A percentile compares a stretch with the other conserved stretches of the same genome.
These are phyloP conservation scores for Blastomussa wellsi DNA, from an alignment of 92 coral and sea anemone species.

Conservation along the genomic window DNA sequence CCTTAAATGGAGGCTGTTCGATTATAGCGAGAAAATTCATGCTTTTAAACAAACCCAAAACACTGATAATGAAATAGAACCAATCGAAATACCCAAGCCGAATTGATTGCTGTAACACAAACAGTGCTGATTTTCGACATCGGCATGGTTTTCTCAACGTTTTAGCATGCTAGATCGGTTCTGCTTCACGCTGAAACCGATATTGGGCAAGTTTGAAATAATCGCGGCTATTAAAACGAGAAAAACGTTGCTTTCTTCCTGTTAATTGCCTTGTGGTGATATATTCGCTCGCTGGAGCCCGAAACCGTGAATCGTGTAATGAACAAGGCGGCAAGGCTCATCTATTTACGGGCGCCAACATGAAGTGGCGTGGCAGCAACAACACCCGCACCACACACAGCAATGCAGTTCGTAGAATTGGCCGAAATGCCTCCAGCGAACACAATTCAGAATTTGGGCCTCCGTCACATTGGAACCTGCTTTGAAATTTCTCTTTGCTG, in stretches of 20 bases:
- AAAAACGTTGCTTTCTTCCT: background rate
- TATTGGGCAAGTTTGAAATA: background rate
- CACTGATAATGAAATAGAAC: background rate
- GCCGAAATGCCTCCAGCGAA: too few relatives aligned
- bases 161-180: background rate
- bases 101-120: background rate
- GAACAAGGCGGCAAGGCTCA: background rate
- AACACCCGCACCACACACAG: background rate
- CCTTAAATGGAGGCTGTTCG: background rate
- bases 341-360: background rate
- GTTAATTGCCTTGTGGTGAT: background rate
- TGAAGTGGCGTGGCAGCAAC: conserved; percentile 16
- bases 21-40: background rate
- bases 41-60: background rate
- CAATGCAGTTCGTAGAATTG: background rate
- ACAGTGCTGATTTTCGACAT: conserved; percentile 1
- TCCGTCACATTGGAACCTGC: background rate
- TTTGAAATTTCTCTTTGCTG: background rate
- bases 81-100: background rate
- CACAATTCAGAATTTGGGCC: too few relatives aligned
- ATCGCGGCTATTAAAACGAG: background rate
- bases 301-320: background rate
- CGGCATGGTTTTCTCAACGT: conserved; percentile 10
- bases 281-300: conserved; percentile 13
- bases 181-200: background rate